Evolutionary conservation across 2,113 vertebrate genomes (phyloP).

Genomic region (Anguilla japonica): DNA sequence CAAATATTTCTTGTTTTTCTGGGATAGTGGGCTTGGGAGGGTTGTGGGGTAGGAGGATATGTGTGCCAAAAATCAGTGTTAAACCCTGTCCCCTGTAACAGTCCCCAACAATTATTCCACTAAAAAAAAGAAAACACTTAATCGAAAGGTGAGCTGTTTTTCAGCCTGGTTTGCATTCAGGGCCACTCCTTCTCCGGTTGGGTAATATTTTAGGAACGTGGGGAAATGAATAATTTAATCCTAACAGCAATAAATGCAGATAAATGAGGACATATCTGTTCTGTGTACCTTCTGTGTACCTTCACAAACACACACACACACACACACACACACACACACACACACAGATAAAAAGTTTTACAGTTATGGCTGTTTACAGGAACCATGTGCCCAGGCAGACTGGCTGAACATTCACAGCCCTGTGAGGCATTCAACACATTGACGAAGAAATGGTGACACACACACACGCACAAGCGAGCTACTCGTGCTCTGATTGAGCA

Average conservation of each 20-base stretch:
- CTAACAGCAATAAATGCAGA: too few relatives aligned
- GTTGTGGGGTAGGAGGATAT: neutral
- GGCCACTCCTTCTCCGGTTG: too few relatives aligned
- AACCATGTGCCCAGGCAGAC: neutral
- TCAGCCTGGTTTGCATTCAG: too few relatives aligned
- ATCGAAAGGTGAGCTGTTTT: too few relatives aligned
- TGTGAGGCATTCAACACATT: constrained; percentile 27
- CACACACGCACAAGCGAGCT: neutral
- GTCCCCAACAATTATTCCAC: neutral
- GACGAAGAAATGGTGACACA: constrained; percentile 16
- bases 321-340: neutral
- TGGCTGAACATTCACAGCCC: constrained; percentile 43
- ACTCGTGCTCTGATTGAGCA: neutral
- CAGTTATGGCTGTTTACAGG: neutral
- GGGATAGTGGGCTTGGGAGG: neutral
- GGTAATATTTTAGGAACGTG: too few relatives aligned
- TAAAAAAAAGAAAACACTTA: neutral
- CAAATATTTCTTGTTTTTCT: too few relatives aligned
- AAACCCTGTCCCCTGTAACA: neutral
- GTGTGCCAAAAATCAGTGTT: neutral
- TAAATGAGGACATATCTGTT: too few relatives aligned
- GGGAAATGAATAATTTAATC: too few relatives aligned
- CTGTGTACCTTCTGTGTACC: too few relatives aligned
- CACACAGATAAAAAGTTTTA: constrained; percentile 17
- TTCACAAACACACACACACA: neutral